Base-by-base conservation (phyloP, 2,113 vertebrate species). In the Cynoglossus semilaevis region DNA sequence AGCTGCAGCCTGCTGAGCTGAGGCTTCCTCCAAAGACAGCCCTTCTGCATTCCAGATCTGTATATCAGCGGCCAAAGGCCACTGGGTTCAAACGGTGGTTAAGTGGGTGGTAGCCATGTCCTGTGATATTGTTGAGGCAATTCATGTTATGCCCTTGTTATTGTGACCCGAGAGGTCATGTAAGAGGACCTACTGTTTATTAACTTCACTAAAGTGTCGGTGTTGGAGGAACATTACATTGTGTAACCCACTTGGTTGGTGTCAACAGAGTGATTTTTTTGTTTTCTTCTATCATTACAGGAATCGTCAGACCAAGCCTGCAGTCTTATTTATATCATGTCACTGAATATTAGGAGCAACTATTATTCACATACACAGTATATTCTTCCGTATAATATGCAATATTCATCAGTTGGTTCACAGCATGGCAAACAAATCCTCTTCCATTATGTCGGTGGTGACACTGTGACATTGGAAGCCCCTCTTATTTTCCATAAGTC, bases 361-460 rank as follows among this genome's bases (percentile, higher is more conserved):
- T 76, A 74, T 72, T 10, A 63, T 80, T 67, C 35, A 40, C 19
- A 38, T 37, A 64, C 63, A 54, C 70, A 49, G 64, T 45, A 73
- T 37, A 60, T 54, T 57, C 67, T 70, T 80, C 58, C 53, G 65
- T 68, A 65, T 51, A 43, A 56, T 67, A 63, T 9, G 76, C 68
- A 78, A 76, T 76, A 74, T 86, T 72, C 76, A 80, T 76, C 64
- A 79, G 74, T 59, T 68, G 67, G 64, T 81, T 83, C 77, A 64
- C 53, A 77, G 67, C 63, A 64, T 55, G 46, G 64, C 61, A 79
- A 85, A 75, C 70, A 74, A 65, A 63, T 76, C 70, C 67, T 69
- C 74, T 63, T 70, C 77, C 74, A 84, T 88, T 87, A 82, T 71
- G 79, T 78, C 74, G 66, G 72, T 69, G 22, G 65, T 79, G 83